Base-by-base conservation (phyloP, 2,797 vertebrate genomes). In the Limnodromus scolopaceus region DNA sequence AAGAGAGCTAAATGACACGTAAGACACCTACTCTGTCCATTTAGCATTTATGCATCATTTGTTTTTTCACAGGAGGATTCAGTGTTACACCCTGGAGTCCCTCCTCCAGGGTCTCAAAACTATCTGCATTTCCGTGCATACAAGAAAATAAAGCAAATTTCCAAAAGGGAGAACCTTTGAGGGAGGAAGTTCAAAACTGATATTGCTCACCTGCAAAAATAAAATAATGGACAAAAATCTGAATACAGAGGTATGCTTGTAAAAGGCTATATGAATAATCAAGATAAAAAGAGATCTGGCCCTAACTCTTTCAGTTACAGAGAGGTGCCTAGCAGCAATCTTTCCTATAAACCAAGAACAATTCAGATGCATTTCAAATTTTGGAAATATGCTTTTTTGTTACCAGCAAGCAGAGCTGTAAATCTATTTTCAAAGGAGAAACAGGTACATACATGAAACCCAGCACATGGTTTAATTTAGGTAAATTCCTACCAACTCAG, bases 21-120 rank as follows among this genome's bases (percentile, higher is more conserved):
- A 79, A 91, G 80, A 95, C 90, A 75, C 90, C 93, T 92, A 92
- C 86, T 92, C 64, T 39, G 86, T 84, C 88, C 90, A 77, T 87
- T 96, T 95, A 92, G 79, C 60, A 53, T 80, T 71, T 75, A 70
- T 92, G 63, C 82, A 64, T 92, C 49, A 84, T 49, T 77, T 94
- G 74, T 60, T 86, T 96, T 94, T 80, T 58, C 78, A 88, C 46
- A 76, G 55, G 86, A 81, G 39, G 19, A 84, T 79, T 81, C 51
- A 10, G 0, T 75, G 58, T 65, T 80, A 69, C 25, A 84, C 17
- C 7, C 12, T 27, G 54, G 30, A 82, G 30, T 70, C 45, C 45
- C 22, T 46, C 45, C 38, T 74, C 43, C 41, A 57, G 41, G 8
- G 27, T 46, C 66, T 84, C 53, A 53, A 92, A 92, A 45, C 51